Base-by-base conservation (phyloP, 2,113 vertebrate species). In the Paraplagusia blochii region DNA sequence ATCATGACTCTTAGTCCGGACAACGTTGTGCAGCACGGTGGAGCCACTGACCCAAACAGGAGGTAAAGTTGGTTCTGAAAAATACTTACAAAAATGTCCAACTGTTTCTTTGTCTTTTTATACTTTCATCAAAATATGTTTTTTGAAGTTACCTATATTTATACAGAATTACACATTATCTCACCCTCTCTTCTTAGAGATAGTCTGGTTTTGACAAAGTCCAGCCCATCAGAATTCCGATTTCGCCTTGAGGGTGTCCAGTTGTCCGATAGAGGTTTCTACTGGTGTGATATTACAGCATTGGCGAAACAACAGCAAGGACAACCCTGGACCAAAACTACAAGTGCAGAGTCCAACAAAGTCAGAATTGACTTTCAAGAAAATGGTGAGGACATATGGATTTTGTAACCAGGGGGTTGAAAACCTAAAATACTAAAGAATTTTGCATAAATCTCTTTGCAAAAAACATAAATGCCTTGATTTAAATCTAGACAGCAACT, bases 171-270 rank as follows among this genome's bases (percentile, higher is more conserved):
- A 29, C 22, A 29, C 6, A 0, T 13, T 4, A 34, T 12, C 0
- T 15, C 0, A 29, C 29, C 44, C n/a, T 16, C n/a, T 46, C 33
- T 18, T 1, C 11, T 40, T 66, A 89, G 92, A 52, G 95, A 96
- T 0, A 91, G 88, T 0, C 88, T 96, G 8, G 92, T 96, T 16
- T 83, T 99, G 72, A 91, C 93, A 58, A 99, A 98, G 72, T 94
- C 92, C 0, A 90, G 93, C 18, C 89, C 92, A 8, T 80, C 89
- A 0, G 93, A 95, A 72, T 99, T 96, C 66, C 91, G 90, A 55
- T 99, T 98, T 58, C 90, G 94, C 11, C 90, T 98, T 77, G 92
- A 91, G 0, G 92, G 93, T 19, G 94, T 93, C 0, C 95, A 97
- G 89, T 63, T 93, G 65, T 92, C 93, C 0, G 95, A 99, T 10